Percentiles rank a stretch among this genome's conserved stretches.
Conservation (phyloP, 2,113 vertebrate genomes). For the Psettodes erumei region DNA sequence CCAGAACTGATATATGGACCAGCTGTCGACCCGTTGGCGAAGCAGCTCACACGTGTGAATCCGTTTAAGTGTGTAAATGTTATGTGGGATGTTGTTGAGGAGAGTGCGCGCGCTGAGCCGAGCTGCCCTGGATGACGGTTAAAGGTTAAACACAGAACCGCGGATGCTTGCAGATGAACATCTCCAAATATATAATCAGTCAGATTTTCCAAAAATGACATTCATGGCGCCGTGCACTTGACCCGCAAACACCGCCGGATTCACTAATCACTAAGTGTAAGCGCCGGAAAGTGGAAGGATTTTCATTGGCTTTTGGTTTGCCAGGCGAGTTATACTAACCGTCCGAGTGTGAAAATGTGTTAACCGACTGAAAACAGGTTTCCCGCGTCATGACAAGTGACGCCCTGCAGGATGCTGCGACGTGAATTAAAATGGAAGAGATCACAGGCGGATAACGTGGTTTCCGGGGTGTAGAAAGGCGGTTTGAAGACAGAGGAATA, state of each 20-base stretch:
- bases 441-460: not conserved
- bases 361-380: not conserved
- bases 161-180: conserved; percentile 12
- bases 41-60: conserved; percentile 13
- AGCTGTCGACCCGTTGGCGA: not conserved
- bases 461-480: conserved; percentile 6
- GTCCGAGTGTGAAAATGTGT: not conserved
- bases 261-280: not conserved
- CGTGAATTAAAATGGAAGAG: conserved; percentile 7
- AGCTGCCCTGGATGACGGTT: not conserved
- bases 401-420: not conserved
- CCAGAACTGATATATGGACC: not conserved
- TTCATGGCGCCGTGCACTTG: not conserved
- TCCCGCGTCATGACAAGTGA: not conserved
- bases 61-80: conserved; percentile 8
- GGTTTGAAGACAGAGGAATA: conserved; percentile 24
- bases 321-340: not conserved
- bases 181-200: not conserved
- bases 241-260: not conserved
- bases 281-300: not conserved
- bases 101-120: conserved; percentile 5
- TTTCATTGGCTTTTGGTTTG: not conserved
- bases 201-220: not conserved
- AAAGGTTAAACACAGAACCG: conserved; percentile 21
- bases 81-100: conserved; percentile 2